A percentile compares a stretch with the other conserved stretches of the same genome.
Conservation (phyloP, 23 tunicate genomes). For the Styela clava region DNA sequence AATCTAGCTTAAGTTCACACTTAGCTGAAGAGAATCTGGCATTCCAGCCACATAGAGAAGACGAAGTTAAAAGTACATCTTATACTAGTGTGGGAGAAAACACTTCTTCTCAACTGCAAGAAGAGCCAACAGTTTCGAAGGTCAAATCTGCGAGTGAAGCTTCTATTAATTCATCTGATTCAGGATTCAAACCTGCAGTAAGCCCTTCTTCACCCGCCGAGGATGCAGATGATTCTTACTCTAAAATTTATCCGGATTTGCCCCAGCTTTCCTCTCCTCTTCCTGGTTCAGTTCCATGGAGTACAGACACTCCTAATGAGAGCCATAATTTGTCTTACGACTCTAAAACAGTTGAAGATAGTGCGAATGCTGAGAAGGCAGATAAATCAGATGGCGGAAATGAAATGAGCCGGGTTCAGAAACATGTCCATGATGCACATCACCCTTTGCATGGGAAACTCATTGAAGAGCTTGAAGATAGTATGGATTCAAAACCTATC, state of each 20-base stretch:
- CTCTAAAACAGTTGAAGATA: no score
- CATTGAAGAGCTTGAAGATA: background rate
- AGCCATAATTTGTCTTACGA: no score
- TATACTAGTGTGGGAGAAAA: background rate
- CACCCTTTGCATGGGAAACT: background rate
- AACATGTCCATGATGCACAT: background rate
- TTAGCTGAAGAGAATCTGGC: background rate
- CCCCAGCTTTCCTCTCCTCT: background rate
- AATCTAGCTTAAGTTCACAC: no score
- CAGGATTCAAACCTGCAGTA: background rate
- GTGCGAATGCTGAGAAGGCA: no score
- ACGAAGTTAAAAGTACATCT: background rate
- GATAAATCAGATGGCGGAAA: background rate
- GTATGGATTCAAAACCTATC: no score
- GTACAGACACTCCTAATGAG: no score
- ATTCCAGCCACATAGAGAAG: background rate
- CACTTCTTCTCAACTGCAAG: background rate
- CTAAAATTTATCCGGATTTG: background rate
- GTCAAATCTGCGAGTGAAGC: background rate
- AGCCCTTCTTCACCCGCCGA: background rate
- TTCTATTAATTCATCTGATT: background rate
- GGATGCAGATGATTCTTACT: background rate
- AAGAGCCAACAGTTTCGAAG: background rate
- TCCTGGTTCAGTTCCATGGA: no score
- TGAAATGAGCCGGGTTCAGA: no score